phyloP scores from a whole-genome alignment of 2,113 vertebrate genomes.

The Odontophorus gujanensis region DNA sequence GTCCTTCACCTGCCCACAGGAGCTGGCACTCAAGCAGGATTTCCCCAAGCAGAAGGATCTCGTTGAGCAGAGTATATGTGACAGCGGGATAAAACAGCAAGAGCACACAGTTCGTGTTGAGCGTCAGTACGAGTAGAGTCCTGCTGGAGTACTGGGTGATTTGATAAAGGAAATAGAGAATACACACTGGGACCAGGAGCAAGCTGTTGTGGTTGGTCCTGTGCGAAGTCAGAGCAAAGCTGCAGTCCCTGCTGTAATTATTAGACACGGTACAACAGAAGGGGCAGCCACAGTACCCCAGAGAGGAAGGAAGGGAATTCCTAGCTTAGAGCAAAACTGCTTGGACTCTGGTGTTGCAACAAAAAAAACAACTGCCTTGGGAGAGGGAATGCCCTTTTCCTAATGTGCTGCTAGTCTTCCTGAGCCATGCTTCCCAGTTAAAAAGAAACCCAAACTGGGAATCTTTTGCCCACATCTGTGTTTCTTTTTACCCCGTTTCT shows the following conservation, averaged over 20 bases:
- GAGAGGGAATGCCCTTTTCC: background rate
- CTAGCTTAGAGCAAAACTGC: background rate
- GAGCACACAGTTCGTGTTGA: background rate
- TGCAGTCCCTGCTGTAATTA: background rate
- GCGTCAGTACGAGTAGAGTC: fast-evolving
- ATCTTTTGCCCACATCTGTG: background rate
- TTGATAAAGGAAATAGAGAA: background rate
- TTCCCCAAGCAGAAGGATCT: background rate
- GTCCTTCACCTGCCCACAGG: background rate
- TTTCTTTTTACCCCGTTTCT: background rate
- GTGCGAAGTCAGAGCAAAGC: background rate
- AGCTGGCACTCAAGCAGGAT: background rate
- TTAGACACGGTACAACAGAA: background rate
- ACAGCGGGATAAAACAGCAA: fast-evolving
- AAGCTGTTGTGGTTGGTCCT: background rate
- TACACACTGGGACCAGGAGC: background rate
- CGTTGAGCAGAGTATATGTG: background rate
- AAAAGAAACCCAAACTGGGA: background rate
- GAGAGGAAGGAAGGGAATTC: background rate
- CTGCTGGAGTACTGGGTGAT: background rate
- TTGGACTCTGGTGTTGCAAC: background rate
- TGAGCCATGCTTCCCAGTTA: background rate
- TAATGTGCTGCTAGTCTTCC: background rate
- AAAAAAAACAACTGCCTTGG: background rate
- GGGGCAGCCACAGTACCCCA: background rate